phyloP scores from a whole-genome alignment of 1,140 invertebrate genomes.

The Drosophila prosaltans region DNA sequence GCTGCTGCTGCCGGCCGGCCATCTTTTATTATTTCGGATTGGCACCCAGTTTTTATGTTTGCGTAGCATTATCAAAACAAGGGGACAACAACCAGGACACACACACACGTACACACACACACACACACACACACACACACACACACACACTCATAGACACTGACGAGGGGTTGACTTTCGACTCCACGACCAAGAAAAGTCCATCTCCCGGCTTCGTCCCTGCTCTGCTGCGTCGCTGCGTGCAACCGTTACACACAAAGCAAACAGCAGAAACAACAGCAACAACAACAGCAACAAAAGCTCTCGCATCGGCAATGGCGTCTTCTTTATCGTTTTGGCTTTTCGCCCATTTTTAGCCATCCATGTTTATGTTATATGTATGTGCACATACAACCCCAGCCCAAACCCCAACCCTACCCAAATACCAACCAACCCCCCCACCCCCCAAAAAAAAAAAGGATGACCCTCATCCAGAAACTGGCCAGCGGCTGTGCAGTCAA shows the following conservation, averaged over 20 bases:
- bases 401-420: slow-evolving; percentile 40
- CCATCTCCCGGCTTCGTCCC: neutral
- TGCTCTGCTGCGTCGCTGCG: neutral
- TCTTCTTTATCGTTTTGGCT: slow-evolving; percentile 81
- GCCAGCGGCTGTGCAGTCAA: slow-evolving; percentile 66
- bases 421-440: slow-evolving; percentile 43
- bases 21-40: slow-evolving; percentile 82
- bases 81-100: slow-evolving; percentile 63
- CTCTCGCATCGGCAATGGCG: slow-evolving; percentile 49
- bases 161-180: slow-evolving; percentile 59
- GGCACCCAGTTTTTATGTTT: slow-evolving; percentile 81
- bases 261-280: slow-evolving; percentile 39
- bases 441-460: slow-evolving; percentile 10
- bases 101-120: slow-evolving; percentile 22
- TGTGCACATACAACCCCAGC: slow-evolving; percentile 34
- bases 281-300: slow-evolving; percentile 27
- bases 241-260: slow-evolving; percentile 58
- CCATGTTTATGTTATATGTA: slow-evolving; percentile 73
- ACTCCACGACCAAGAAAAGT: neutral
- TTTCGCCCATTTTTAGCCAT: slow-evolving; percentile 80
- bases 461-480: slow-evolving; percentile 51
- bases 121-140: slow-evolving; percentile 16
- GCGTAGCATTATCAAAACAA: slow-evolving; percentile 81
- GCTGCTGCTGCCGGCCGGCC: slow-evolving; percentile 62
- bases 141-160: slow-evolving; percentile 14